phyloP scores from a whole-genome alignment of 2,888 invertebrate species.

The Frankliniella fusca region DNA sequence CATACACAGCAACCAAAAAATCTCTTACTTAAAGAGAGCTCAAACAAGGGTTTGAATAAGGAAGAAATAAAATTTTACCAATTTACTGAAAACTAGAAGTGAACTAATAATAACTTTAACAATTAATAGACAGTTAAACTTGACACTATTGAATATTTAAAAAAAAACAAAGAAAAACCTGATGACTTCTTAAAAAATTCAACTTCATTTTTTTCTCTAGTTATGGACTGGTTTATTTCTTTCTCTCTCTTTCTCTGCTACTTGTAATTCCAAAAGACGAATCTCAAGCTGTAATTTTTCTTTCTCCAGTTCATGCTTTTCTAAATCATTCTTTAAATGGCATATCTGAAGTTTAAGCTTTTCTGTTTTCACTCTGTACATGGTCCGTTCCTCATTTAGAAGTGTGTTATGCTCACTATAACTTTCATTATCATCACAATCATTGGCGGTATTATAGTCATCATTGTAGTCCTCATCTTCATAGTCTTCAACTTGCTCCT shows the following conservation, averaged over 20 bases:
- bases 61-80: not conserved
- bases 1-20: too few relatives aligned
- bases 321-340: constrained; percentile 6
- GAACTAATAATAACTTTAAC: not conserved
- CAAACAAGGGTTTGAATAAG: too few relatives aligned
- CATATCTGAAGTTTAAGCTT: constrained; percentile 9
- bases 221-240: not conserved
- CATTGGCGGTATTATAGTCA: not conserved
- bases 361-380: constrained; percentile 19
- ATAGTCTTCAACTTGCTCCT: not conserved
- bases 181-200: too few relatives aligned
- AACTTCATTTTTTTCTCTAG: not conserved
- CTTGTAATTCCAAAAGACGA: not conserved
- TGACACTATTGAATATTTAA: not conserved
- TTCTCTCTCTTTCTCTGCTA: not conserved
- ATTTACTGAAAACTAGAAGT: too few relatives aligned
- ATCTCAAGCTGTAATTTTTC: constrained; percentile 12
- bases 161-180: too few relatives aligned
- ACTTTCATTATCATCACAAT: not conserved
- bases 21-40: too few relatives aligned
- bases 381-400: not conserved
- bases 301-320: not conserved
- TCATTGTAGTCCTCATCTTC: not conserved
- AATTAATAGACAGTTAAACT: not conserved
- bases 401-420: not conserved